A percentile compares a stretch with the other conserved stretches of the same genome.
Evolutionary conservation across 2,797 vertebrate species (phyloP).

Genomic region (Coluber constrictor): DNA sequence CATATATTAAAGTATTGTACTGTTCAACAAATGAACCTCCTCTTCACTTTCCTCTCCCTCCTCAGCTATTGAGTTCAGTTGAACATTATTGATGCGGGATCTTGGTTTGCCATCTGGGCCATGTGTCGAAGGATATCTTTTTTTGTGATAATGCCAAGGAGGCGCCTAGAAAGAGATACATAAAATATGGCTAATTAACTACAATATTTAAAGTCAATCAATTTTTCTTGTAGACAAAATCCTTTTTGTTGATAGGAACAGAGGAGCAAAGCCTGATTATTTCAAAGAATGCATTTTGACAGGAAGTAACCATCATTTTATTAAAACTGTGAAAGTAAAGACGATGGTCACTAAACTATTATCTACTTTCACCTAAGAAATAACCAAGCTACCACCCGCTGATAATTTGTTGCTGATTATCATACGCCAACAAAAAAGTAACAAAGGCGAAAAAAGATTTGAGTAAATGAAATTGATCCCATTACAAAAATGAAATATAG

Average conservation of each 20-base stretch:
- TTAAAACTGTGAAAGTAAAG: constrained; percentile 44
- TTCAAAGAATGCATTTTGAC: constrained; percentile 56
- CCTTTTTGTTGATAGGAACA: constrained; percentile 72
- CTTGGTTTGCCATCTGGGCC: constrained; percentile 99
- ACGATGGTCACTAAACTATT: constrained; percentile 56
- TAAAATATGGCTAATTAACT: constrained; percentile 58
- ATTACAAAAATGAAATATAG: constrained; percentile 42
- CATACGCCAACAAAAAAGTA: constrained; percentile 71
- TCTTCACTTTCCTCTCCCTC: constrained; percentile 79
- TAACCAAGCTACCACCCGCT: constrained; percentile 42
- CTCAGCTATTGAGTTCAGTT: constrained; percentile 84
- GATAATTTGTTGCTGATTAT: constrained; percentile 60
- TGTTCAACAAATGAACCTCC: constrained; percentile 86
- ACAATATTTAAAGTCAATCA: constrained; percentile 16
- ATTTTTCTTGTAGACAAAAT: constrained; percentile 59
- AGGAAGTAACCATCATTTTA: constrained; percentile 55
- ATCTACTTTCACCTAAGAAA: constrained; percentile 43
- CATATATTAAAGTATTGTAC: constrained; percentile 82
- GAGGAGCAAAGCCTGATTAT: constrained; percentile 66
- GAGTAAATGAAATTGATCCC: constrained; percentile 59
- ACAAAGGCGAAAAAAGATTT: constrained; percentile 53
- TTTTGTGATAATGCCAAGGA: constrained; percentile 99
- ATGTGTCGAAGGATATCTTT: constrained; percentile 99
- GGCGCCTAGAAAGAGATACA: constrained; percentile 83
- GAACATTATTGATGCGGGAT: constrained; percentile 99